Conservation (phyloP, 2,888 invertebrate genomes). For the Penaeus monodon region DNA sequence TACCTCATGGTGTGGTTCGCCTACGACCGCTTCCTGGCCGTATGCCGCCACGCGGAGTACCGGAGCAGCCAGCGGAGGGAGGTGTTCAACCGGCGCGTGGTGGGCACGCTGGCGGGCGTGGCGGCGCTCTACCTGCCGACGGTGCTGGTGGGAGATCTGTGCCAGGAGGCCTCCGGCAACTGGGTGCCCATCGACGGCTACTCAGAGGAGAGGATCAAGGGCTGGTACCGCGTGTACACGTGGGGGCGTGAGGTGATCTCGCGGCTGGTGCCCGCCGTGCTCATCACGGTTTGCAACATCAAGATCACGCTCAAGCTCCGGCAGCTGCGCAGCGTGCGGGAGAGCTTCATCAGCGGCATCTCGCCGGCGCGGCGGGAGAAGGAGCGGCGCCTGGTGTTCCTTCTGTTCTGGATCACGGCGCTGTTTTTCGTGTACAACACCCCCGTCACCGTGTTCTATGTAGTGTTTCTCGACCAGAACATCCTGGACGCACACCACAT, state of each 20-base stretch:
- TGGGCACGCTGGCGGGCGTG: constrained; percentile 14
- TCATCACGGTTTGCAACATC: constrained; percentile 36
- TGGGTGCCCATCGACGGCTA: constrained; percentile 37
- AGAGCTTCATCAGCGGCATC: constrained; percentile 38
- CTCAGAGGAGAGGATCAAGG: background rate
- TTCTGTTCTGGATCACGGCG: constrained; percentile 44
- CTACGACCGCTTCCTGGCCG: constrained; percentile 46
- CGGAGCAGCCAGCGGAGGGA: constrained; percentile 14
- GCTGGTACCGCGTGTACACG: constrained; percentile 23
- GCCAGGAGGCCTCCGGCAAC: background rate
- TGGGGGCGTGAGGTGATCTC: constrained; percentile 43
- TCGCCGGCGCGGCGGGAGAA: constrained; percentile 29
- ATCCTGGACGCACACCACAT: background rate
- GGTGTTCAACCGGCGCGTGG: constrained; percentile 17
- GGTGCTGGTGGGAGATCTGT: constrained; percentile 22
- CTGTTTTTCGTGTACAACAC: constrained; percentile 49
- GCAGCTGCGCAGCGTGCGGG: constrained; percentile 41
- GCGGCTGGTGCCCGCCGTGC: constrained; percentile 35
- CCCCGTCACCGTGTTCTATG: constrained; percentile 44
- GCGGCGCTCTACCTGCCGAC: constrained; percentile 33
- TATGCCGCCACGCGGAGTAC: constrained; percentile 39
- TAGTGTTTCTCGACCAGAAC: constrained; percentile 24
- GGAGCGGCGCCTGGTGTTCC: constrained; percentile 32
- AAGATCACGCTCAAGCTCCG: constrained; percentile 34
- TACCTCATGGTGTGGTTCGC: constrained; percentile 52